phyloP scores from a whole-genome alignment of 2,797 vertebrate genomes.

The Falco cherrug region DNA sequence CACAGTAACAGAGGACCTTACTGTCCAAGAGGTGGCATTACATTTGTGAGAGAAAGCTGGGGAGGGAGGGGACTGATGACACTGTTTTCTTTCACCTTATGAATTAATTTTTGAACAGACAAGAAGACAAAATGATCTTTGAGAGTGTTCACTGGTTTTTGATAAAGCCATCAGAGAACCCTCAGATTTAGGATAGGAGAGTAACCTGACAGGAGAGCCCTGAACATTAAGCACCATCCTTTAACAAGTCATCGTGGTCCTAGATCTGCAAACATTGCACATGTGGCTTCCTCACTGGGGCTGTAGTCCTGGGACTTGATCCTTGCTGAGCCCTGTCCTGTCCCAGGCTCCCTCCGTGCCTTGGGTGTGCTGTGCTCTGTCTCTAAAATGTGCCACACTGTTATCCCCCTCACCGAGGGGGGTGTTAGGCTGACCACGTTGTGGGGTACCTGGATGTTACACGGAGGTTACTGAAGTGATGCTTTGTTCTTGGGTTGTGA shows the following conservation, averaged over 20 bases:
- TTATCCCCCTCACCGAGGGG: neutral
- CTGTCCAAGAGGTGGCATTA: neutral
- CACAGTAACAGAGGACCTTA: neutral
- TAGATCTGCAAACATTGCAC: neutral
- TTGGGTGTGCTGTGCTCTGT: fast-evolving
- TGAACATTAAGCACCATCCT: neutral
- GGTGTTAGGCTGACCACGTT: neutral
- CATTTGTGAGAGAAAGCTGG: neutral
- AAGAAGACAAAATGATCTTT: neutral
- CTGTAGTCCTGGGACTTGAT: neutral
- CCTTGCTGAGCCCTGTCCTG: neutral
- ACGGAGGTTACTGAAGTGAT: neutral
- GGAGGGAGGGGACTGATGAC: neutral
- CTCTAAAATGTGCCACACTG: neutral
- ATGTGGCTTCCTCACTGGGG: neutral
- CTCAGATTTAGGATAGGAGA: neutral
- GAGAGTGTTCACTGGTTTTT: neutral
- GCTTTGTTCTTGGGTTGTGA: neutral
- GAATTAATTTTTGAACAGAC: neutral
- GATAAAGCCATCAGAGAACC: neutral
- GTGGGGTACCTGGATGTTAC: too few relatives aligned
- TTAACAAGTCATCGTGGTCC: neutral
- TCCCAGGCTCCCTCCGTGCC: fast-evolving
- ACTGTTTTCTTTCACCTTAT: neutral
- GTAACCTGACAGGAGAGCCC: neutral